Evolutionary conservation across 2,888 invertebrate species (phyloP), one percentile per base, ranked within the genome.

Genomic region (Polietes domitor): DNA sequence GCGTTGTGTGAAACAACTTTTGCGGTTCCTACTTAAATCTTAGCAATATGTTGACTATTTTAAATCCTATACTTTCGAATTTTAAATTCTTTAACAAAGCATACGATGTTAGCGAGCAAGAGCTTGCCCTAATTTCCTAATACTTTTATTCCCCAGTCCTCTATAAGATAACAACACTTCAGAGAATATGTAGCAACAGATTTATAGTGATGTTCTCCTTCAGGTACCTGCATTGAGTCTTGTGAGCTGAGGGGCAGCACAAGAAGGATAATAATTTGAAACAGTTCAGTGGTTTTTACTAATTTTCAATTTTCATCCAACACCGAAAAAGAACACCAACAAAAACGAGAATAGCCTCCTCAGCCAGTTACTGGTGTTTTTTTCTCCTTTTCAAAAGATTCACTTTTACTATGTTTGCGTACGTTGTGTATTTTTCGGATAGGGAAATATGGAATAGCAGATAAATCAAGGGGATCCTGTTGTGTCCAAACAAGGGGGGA

Each of bases 241-340:
- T 32, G 32, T 4, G 4, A 32, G 32, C 4, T 32, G 37, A 37
- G 37, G 47, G 47, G 47, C n/a, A n/a, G n/a, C n/a, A n/a, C n/a
- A n/a, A n/a, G n/a, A 47, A 47, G 47, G 47, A 47, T 47, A 47
- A 47, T 47, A 47, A 47, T 47, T 47, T 47, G 47, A n/a, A 10
- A 47, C 47, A 47, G 47, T 47, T 47, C 47, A 47, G 47, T 2
- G 47, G 47, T n/a, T 47, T 47, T 47, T n/a, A 47, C 47, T n/a
- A 47, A 47, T n/a, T 32, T 47, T 47, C n/a, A 15, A 47, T 47
- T 12, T 47, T n/a, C n/a, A 15, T 47, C 4, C n/a, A 47, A 47
- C 37, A 37, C 37, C 37, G 6, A n/a, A 2, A 12, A 47, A 47
- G 32, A 4, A 32, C 32, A 6, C 32, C 32, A 32, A 47, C 15